A percentile compares a stretch with the other conserved stretches of the same genome.
Evolutionary conservation across 2,797 vertebrate genomes (phyloP).

Genomic region (Alca torda): DNA sequence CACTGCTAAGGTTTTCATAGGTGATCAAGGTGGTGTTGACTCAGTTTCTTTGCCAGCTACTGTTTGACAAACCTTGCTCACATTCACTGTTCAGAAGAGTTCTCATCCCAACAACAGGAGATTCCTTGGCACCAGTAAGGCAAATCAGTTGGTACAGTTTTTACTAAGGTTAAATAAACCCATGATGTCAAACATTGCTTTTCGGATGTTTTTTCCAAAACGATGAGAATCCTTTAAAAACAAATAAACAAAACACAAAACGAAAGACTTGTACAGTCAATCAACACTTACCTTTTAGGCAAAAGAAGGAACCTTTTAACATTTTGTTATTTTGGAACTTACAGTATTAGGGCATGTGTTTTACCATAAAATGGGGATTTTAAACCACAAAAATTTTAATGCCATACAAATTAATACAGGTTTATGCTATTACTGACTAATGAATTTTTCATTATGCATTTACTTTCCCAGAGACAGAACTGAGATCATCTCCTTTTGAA

Average conservation of each 20-base stretch:
- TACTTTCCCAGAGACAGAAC: background rate
- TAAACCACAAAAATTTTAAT: background rate
- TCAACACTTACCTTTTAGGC: background rate
- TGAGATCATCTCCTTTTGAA: background rate
- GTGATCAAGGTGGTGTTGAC: background rate
- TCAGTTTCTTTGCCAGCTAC: background rate
- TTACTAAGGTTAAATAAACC: constrained; percentile 78
- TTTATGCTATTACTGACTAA: background rate
- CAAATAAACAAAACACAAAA: background rate
- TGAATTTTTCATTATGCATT: background rate
- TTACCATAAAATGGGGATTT: background rate
- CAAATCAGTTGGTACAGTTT: constrained; percentile 76
- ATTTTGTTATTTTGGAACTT: background rate
- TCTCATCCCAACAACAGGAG: background rate
- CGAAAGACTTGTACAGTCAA: background rate
- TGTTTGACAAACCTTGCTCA: constrained; percentile 25
- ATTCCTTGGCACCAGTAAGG: background rate
- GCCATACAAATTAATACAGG: background rate
- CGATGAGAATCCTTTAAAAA: constrained; percentile 89
- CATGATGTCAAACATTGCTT: constrained; percentile 88
- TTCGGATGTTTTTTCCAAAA: constrained; percentile 86
- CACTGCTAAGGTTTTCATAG: background rate
- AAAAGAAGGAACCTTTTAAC: background rate
- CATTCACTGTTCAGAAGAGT: constrained; percentile 16
- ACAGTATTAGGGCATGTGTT: background rate